Evolutionary conservation across 2,888 invertebrate genomes (phyloP).

Genomic region (Bellardia bayeri): DNA sequence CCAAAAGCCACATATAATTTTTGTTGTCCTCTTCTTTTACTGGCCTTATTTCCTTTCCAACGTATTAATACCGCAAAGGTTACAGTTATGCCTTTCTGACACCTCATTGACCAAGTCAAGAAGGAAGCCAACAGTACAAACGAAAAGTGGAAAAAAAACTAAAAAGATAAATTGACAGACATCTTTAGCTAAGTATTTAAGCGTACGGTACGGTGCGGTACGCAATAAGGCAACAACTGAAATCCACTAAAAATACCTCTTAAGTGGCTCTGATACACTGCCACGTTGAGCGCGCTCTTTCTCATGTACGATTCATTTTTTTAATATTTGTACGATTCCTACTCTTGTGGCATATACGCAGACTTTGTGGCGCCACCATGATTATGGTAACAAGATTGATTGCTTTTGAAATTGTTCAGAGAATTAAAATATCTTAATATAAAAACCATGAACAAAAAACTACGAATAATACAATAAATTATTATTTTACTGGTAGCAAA

Average conservation of each 20-base stretch:
- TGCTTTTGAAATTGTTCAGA: slow-evolving; percentile 68
- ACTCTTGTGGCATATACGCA: slow-evolving; percentile 58
- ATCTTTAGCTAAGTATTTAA: not conserved
- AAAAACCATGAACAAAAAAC: slow-evolving; percentile 9
- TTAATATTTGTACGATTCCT: slow-evolving; percentile 23
- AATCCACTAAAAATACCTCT: slow-evolving; percentile 38
- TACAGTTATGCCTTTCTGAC: slow-evolving; percentile 68
- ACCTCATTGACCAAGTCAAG: slow-evolving; percentile 65
- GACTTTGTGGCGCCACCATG: slow-evolving; percentile 71
- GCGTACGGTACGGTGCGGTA: not conserved
- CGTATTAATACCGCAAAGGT: slow-evolving; percentile 63
- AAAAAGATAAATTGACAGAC: slow-evolving; percentile 62
- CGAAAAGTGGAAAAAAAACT: slow-evolving; percentile 15
- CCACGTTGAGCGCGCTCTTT: slow-evolving; percentile 17
- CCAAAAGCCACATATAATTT: slow-evolving; percentile 63
- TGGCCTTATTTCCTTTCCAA: slow-evolving; percentile 49
- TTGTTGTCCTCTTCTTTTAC: slow-evolving; percentile 22
- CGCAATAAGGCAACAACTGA: slow-evolving; percentile 34
- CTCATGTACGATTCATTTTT: not conserved
- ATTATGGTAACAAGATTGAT: slow-evolving; percentile 71
- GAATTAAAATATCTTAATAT: slow-evolving; percentile 52
- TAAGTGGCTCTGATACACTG: slow-evolving; percentile 54
- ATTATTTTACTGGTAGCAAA: not conserved
- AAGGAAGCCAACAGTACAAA: slow-evolving; percentile 9
- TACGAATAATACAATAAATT: slow-evolving; percentile 20